phyloP scores from a whole-genome alignment of 1,140 invertebrate genomes.

The Cherax destructor region DNA sequence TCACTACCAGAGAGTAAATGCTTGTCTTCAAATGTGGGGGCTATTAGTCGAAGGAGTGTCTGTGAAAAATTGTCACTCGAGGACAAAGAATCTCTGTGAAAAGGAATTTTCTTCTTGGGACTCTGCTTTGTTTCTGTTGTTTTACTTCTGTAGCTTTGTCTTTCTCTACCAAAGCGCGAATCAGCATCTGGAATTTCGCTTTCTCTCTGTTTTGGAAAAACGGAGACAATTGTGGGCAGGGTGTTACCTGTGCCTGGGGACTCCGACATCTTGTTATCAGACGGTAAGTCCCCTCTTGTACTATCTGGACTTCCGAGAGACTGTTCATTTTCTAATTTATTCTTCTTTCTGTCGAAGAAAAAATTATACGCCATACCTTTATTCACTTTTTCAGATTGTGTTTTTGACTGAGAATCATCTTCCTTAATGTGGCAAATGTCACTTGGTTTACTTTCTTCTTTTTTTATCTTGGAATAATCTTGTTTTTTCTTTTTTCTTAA shows the following conservation, averaged over 20 bases:
- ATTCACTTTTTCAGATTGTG: background rate
- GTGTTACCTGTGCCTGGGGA: constrained; percentile 1
- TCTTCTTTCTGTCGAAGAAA: constrained; percentile 24
- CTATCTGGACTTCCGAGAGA: background rate
- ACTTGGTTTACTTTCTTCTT: background rate
- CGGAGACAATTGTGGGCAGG: constrained; percentile 25
- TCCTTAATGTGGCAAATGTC: background rate
- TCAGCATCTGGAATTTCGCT: background rate
- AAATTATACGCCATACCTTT: constrained; percentile 22
- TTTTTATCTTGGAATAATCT: background rate
- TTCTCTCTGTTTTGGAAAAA: constrained; percentile 37
- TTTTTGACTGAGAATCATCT: background rate
- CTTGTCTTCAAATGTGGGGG: background rate
- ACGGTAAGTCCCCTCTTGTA: background rate
- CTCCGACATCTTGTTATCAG: background rate
- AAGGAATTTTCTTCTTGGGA: background rate
- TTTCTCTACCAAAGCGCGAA: background rate
- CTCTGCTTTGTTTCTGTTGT: constrained; percentile 2
- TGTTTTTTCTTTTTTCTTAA: constrained; percentile 33
- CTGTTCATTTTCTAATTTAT: background rate
- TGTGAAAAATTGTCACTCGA: background rate
- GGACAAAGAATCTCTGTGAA: background rate
- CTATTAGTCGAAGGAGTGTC: constrained; percentile 2
- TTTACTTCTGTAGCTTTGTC: background rate
- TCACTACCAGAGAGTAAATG: background rate